Percentiles rank a stretch among this genome's conserved stretches.
phyloP scores from a whole-genome alignment of 1,140 invertebrate species.

The Trachymyrmex septentrionalis region DNA sequence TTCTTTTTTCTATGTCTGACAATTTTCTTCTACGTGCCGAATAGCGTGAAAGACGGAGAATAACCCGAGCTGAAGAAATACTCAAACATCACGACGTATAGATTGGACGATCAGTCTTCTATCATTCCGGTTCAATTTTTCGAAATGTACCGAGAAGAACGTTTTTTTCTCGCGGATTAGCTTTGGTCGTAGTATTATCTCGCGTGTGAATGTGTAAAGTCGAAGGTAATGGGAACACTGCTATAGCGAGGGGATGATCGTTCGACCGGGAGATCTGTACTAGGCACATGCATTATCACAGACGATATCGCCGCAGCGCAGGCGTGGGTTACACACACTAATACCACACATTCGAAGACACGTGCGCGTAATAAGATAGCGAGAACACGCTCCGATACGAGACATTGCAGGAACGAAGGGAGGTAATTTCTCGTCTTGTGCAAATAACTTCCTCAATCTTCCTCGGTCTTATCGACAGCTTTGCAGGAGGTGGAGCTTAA shows the following conservation, averaged over 20 bases:
- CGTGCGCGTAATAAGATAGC: conserved; percentile 42
- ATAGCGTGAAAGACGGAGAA: conserved; percentile 61
- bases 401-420: conserved; percentile 48
- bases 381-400: conserved; percentile 18
- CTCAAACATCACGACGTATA: conserved; percentile 57
- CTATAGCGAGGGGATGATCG: conserved; percentile 67
- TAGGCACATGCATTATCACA: conserved; percentile 75
- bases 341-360: not conserved
- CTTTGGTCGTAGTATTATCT: conserved; percentile 57
- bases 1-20: conserved; percentile 65
- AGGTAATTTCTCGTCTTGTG: conserved; percentile 64
- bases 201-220: conserved; percentile 72
- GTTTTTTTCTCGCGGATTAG: conserved; percentile 7
- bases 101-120: conserved; percentile 22
- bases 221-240: conserved; percentile 70
- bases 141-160: conserved; percentile 53
- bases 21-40: conserved; percentile 74
- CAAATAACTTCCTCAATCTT: conserved; percentile 65
- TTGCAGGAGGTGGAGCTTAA: conserved; percentile 11
- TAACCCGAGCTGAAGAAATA: conserved; percentile 70
- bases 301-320: conserved; percentile 73
- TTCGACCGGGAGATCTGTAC: conserved; percentile 74
- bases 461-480: conserved; percentile 54
- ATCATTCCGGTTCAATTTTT: conserved; percentile 63
- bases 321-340: conserved; percentile 60